Evolutionary conservation across 2,888 invertebrate species (phyloP).

Genomic region (Dryadula phaetusa): DNA sequence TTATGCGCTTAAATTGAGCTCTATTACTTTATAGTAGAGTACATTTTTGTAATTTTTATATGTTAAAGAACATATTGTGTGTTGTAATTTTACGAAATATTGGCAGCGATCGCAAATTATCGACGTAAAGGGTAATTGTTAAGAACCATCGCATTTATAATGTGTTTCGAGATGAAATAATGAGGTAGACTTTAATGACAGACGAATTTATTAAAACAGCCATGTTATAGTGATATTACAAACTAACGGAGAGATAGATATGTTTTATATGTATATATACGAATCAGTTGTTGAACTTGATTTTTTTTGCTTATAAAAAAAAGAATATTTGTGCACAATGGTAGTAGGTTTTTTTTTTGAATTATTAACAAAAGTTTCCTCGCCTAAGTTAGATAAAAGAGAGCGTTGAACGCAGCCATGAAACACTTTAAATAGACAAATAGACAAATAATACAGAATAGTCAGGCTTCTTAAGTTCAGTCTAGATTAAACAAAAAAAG

Average conservation of each 20-base stretch:
- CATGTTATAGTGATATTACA: conserved; percentile 21
- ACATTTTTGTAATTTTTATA: conserved; percentile 24
- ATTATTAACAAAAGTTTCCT: too few species aligned
- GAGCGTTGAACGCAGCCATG: too few species aligned
- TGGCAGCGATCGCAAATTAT: conserved; percentile 77
- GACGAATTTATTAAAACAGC: conserved; percentile 39
- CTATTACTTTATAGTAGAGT: not conserved
- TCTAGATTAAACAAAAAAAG: too few species aligned
- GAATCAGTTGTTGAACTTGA: not conserved
- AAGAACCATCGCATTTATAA: conserved; percentile 52
- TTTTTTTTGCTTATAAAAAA: not conserved
- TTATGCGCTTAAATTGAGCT: not conserved
- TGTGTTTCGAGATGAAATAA: conserved; percentile 66
- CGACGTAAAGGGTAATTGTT: conserved; percentile 74
- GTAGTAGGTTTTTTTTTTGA: too few species aligned
- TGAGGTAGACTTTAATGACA: conserved; percentile 51
- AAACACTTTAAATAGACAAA: too few species aligned
- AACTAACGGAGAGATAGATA: not conserved
- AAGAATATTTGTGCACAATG: not conserved
- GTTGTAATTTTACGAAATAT: conserved; percentile 68
- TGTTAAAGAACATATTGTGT: conserved; percentile 28
- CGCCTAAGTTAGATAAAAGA: too few species aligned
- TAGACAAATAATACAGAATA: too few species aligned
- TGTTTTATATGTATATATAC: not conserved
- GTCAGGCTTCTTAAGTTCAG: too few species aligned